phyloP scores from a whole-genome alignment of 2,113 vertebrate genomes.

The Galeopterus variegatus region DNA sequence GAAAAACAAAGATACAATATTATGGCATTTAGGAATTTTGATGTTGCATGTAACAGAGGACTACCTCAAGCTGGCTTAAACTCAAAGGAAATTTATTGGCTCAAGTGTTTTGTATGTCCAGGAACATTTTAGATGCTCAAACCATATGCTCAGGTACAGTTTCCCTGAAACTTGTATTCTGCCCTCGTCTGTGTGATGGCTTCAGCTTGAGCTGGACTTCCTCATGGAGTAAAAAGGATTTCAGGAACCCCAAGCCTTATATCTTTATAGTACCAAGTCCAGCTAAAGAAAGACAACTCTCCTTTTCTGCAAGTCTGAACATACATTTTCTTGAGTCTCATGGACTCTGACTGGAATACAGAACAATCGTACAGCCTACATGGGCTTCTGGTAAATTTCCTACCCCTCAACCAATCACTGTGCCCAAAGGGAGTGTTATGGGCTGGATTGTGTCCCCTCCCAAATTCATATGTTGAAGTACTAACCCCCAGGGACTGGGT shows the following conservation, averaged over 20 bases:
- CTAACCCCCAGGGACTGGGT: neutral
- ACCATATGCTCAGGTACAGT: neutral
- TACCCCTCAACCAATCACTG: neutral
- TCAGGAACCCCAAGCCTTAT: neutral
- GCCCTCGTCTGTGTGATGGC: neutral
- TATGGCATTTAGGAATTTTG: neutral
- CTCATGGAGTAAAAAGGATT: neutral
- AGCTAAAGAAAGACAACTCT: neutral
- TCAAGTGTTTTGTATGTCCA: neutral
- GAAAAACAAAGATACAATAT: slow-evolving; percentile 41
- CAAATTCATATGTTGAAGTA: neutral
- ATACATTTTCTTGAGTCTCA: neutral
- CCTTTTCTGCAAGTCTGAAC: neutral
- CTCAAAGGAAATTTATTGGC: neutral
- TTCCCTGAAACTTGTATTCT: slow-evolving; percentile 3
- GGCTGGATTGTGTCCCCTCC: neutral
- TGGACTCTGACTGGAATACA: neutral
- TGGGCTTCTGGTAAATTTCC: neutral
- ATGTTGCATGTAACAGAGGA: slow-evolving; percentile 12
- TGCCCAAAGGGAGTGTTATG: neutral
- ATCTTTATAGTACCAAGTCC: neutral
- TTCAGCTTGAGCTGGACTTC: neutral
- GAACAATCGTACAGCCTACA: no score
- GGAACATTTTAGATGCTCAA: neutral
- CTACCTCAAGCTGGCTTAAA: neutral